Base-by-base conservation (phyloP, 2,888 invertebrate genomes). In the Dryomyza anilis region DNA sequence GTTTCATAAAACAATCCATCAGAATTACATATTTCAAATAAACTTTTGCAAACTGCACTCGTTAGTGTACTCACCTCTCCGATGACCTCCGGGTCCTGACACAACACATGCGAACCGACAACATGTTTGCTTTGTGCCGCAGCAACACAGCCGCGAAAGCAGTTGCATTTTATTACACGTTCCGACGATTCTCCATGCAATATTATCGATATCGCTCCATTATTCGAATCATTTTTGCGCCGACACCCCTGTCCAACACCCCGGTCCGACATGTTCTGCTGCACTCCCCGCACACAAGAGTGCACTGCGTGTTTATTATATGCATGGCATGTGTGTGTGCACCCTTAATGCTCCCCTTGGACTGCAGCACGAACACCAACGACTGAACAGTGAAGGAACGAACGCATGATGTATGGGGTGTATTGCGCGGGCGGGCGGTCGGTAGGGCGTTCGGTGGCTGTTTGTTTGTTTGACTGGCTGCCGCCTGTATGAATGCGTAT, bases 121-220 rank as follows among this genome's bases (percentile, higher is more conserved):
- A 14, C 25, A 10, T 61, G 52, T 48, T 46, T n/a, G 27, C 27
- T n/a, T 25, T 25, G 57, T 43, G 23, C 25, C n/a, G 16, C 57
- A 29, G 45, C 57, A 16, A 52, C 25, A 43, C 30, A 52, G 10
- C 36, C 19, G 19, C 46, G 48, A 60, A 33, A 23, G 48, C 59
- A 59, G 48, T 60, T 60, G 59, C 59, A 60, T 60, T 60, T 60
- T 48, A 53, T 53, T 53, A 43, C 53, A 53, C 61, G 39, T 39
- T 27, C 36, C 27, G 21, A 27, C 43, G 52, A 36, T 61, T 52
- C 27, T 27, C 10, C 29, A 55, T 61, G 61, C 50, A 61, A 52
- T 39, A 39, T 50, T 25, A 19, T 39, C 39, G 39, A 50, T 53
- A 39, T 53, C 21, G 30, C 30, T 45, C 45, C 33, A 29, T n/a